Evolutionary conservation across 2,113 vertebrate species (phyloP), one percentile per base, ranked within the genome.

Genomic region (Pachycephala philippinensis): DNA sequence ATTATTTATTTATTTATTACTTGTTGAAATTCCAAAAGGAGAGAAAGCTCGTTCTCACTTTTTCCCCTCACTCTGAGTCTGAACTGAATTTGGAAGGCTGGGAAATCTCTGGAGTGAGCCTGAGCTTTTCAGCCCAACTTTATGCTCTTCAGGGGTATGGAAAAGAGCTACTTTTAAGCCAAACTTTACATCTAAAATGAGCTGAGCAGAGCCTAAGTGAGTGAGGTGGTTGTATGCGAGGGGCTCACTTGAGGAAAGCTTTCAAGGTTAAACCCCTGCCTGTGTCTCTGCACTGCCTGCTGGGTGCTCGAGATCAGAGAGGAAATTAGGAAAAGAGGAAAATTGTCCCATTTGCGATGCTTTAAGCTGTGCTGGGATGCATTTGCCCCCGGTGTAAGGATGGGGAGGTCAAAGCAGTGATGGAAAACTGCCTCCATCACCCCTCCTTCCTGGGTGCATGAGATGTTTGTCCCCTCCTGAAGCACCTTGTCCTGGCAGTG

Each of bases 1-100:
- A 84, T 92, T 95, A 84, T 96, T 96, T 92, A 96, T 96, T 96
- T 96, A 96, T 97, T 97, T 95, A 92, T 95, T 87, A 90, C 74
- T 76, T 71, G 86, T 84, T 84, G 93, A 92, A 96, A 94, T 89
- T 81, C 80, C 9, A 9, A 64, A 68, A 85, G 70, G 59, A 72
- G 27, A 84, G 72, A 53, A 69, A 74, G 76, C 79, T 95, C 69
- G 28, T 92, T 84, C 61, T 87, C 27, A 7, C 76, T 85, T 15
- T 37, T 23, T 33, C 31, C 23, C 40, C 11, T 18, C 10, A 1
- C 45, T 37, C 44, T 11, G 57, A 89, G 77, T 11, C 88, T 92
- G 64, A 90, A 76, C 80, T 69, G 92, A 84, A 63, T 60, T 52
- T 72, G 77, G 77, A 93, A 92, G 75, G 50, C 65, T 61, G 59